Evolutionary conservation across 2,113 vertebrate species (phyloP), one percentile per base, ranked within the genome.

Genomic region (Microcebus murinus): DNA sequence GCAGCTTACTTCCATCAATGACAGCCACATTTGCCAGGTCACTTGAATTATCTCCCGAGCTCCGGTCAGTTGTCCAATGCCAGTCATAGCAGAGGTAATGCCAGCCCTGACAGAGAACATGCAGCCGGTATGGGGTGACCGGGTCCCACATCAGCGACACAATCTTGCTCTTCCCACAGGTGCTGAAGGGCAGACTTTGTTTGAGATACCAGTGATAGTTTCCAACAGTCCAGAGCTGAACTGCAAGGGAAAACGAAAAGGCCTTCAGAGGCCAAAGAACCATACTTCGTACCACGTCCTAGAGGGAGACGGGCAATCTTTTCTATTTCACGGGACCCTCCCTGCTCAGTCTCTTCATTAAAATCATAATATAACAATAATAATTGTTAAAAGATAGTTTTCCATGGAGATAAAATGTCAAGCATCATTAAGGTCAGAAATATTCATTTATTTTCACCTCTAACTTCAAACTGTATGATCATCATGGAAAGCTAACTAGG

Each of bases 171-270:
- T 97, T 97, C 45, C 98, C 97, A 91, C 98, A 97, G 74, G 73
- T 94, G 68, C 99, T 98, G 11, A 99, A 99, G 97, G 98, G 98
- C 4, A 99, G 98, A 74, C 98, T 99, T 97, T 99, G 99, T 93
- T 99, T 99, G 97, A 99, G 98, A 92, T 99, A 99, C 99, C 99
- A 99, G 98, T 99, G 99, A 96, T 99, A 99, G 98, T 99, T 99
- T 4, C 99, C 99, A 68, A 99, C 98, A 0, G 98, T 99, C 99
- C 99, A 99, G 70, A 99, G 98, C 97, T 99, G 99, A 98, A 99
- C 99, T 99, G 96, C 0, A 98, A 90, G 71, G 87, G 94, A 88
- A 68, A 91, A 98, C 7, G 0, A 79, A 73, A 77, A 77, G 14
- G 20, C 14, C 17, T 0, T 98, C 59, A 97, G 57, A 92, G 36